Evolutionary conservation across 2,888 invertebrate species (phyloP), one percentile per base, ranked within the genome.

Genomic region (Ptychoptera albimana): DNA sequence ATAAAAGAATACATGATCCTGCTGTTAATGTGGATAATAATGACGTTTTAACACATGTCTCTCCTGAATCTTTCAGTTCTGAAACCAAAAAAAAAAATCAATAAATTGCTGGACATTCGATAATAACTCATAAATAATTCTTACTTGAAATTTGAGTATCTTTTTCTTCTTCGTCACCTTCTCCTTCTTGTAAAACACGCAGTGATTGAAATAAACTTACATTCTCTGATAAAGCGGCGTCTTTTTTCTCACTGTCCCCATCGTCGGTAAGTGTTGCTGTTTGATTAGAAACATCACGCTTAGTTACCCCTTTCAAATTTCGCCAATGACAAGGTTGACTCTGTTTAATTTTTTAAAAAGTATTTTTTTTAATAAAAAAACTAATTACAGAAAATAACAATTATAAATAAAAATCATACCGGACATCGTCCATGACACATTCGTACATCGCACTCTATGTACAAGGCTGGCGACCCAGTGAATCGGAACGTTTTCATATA

Each of bases 391-490:
- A n/a, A 15, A 8, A 37, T 16, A 43, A 43, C 31, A 29, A 38
- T 37, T 12, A 13, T 31, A 32, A 9, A 10, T 35, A 39, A 41
- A 40, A 31, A 11, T 23, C 78, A 77, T 65, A 92, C 92, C 55
- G 91, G 92, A 70, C 92, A 92, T 54, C 88, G 72, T 48, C 92
- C 92, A 62, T 92, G 92, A 61, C 92, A 92, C 92, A 92, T 92
- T 53, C 91, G 71, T 31, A 92, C 91, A 63, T 92, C 92, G 57
- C 92, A 92, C 67, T 92, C 92, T 48, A 92, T 88, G 61, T 92
- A 92, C 5, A 92, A 73, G 7, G 92, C 91, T 1, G 92, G 92
- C 0, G 91, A 91, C 16, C 91, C 91, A 1, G 91, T 92, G 64
- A 92, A 92, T 47, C 92, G 72, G 30, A 66, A 66, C 8, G 92